phyloP scores from a whole-genome alignment of 2,113 vertebrate species.

The Bujurquina vittata region DNA sequence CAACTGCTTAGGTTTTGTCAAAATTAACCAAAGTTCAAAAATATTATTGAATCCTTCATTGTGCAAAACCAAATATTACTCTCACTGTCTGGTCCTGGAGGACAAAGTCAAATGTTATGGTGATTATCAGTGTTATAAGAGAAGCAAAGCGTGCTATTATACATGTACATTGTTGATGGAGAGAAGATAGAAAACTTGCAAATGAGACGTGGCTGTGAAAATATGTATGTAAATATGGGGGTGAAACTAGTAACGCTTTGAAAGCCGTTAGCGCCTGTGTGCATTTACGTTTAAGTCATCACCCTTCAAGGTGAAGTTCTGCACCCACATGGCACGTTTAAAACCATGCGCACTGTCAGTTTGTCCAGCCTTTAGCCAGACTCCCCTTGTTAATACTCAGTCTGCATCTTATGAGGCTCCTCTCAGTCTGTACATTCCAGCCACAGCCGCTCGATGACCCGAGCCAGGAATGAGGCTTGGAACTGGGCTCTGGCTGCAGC shows the following conservation, averaged over 20 bases:
- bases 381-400: not conserved
- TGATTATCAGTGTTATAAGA: not conserved
- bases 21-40: not conserved
- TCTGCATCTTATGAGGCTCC: constrained; percentile 60
- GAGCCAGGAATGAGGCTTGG: constrained; percentile 62
- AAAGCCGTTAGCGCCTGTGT: not conserved
- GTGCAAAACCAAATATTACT: not conserved
- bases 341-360: not conserved
- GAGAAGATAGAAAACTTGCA: not conserved
- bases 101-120: not conserved
- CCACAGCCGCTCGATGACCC: constrained; percentile 53
- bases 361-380: constrained; percentile 7
- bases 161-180: not conserved
- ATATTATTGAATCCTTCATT: not conserved
- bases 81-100: not conserved
- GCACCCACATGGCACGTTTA: constrained; percentile 2
- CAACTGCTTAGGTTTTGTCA: not conserved
- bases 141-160: not conserved
- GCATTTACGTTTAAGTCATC: not conserved
- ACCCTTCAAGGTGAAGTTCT: not conserved
- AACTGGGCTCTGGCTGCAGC: constrained; percentile 40
- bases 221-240: not conserved
- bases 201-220: not conserved
- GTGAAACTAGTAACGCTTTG: not conserved
- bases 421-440: constrained; percentile 64